Evolutionary conservation across 2,888 invertebrate species (phyloP), one percentile per base, ranked within the genome.

Genomic region (Acheta domesticus): DNA sequence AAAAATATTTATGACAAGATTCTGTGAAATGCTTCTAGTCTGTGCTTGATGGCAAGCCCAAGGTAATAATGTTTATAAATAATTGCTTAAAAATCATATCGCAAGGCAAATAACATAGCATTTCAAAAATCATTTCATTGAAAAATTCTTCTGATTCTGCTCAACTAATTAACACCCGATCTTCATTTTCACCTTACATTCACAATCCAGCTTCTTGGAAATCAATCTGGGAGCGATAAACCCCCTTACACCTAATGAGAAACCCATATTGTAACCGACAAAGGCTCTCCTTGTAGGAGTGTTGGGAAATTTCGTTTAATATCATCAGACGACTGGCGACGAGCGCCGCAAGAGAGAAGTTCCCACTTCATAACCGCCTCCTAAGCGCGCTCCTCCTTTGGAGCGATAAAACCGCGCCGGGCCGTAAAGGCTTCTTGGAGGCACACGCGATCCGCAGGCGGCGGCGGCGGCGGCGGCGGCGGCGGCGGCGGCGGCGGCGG

Each of bases 341-440:
- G 62, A 62, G n/a, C 62, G 16, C 62, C 5, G 5, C 62, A 12
- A 62, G 62, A 11, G 62, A 62, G 62, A 62, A 12, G 62, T 11
- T 62, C 62, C 62, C 62, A 62, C 62, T 62, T 62, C 62, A 62
- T 62, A 62, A 62, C 62, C 62, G 62, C 62, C 16, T 62, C 62
- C 62, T 62, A 62, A 62, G 62, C 62, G 62, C 62, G 62, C 16
- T 62, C 8, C 62, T 62, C n/a, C 62, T 19, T 19, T 11, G 62
- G 16, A n/a, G n/a, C 14, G 62, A 62, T 62, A 62, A 62, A 62
- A 62, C 62, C n/a, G 62, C 62, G 62, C 62, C n/a, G 62, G 0
- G 62, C n/a, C 16, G 62, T 14, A 62, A 12, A 62, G 62, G n/a
- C 16, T 5, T 12, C 14, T 62, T 3, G 62, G 62, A 14, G 62